These are phyloP conservation scores for Characodon lateralis DNA, from an alignment of 2,797 vertebrate genomes.

Conservation along the genomic window DNA sequence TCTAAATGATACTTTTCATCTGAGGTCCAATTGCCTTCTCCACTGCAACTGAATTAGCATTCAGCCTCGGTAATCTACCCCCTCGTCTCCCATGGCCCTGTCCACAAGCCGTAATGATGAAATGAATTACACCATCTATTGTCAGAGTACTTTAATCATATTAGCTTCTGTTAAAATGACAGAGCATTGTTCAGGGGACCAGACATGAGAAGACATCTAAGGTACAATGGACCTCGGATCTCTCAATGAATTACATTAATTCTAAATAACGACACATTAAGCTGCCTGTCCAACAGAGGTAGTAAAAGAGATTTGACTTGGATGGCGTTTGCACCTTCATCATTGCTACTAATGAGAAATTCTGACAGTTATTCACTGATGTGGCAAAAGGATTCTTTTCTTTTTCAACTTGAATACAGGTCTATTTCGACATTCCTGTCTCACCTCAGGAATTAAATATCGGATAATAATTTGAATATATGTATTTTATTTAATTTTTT, in stretches of 20 bases:
- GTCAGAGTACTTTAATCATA: slow-evolving; percentile 83
- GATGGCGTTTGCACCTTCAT: slow-evolving; percentile 69
- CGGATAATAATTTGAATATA: neutral
- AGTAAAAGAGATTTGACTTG: slow-evolving; percentile 59
- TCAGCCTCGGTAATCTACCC: slow-evolving; percentile 58
- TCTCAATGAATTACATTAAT: slow-evolving; percentile 81
- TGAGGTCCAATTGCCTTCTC: slow-evolving; percentile 39
- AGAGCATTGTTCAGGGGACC: slow-evolving; percentile 77
- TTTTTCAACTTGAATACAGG: slow-evolving; percentile 17
- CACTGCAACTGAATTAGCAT: slow-evolving; percentile 59
- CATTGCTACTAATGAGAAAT: slow-evolving; percentile 66
- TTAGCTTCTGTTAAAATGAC: slow-evolving; percentile 80
- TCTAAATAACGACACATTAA: slow-evolving; percentile 76
- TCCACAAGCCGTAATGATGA: slow-evolving; percentile 73
- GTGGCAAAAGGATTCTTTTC: slow-evolving; percentile 3
- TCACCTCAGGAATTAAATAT: neutral
- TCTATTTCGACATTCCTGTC: neutral
- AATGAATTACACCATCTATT: slow-evolving; percentile 80
- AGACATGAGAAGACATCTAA: slow-evolving; percentile 83
- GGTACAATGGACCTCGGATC: slow-evolving; percentile 81
- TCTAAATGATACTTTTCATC: slow-evolving; percentile 36
- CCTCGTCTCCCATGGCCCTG: slow-evolving; percentile 50
- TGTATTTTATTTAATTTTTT: neutral
- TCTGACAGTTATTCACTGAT: slow-evolving; percentile 56
- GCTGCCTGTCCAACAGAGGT: slow-evolving; percentile 64